Percentiles rank a stretch among this genome's conserved stretches.
Conservation (phyloP, 2,797 vertebrate genomes). For the Channa striata region DNA sequence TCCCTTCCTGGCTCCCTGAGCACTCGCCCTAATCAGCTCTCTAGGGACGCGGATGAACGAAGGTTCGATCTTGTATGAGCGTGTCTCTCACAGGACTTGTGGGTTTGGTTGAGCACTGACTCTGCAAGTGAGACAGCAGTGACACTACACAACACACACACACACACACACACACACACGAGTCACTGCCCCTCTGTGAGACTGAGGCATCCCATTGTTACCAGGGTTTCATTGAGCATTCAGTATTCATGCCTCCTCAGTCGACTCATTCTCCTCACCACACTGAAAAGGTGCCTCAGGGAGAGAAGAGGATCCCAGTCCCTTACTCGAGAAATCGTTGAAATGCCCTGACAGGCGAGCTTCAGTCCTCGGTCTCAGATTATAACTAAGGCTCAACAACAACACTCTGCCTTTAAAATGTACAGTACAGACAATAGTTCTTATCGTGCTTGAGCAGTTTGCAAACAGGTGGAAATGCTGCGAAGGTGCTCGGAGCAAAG, state of each 20-base stretch:
- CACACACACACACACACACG: conserved; percentile 23
- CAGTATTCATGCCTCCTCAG: conserved; percentile 14
- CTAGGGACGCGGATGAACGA: conserved; percentile 8
- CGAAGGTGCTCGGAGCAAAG: conserved; percentile 2
- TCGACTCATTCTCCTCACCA: conserved; percentile 13
- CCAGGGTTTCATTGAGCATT: conserved; percentile 36
- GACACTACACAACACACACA: conserved; percentile 22
- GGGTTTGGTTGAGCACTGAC: conserved; percentile 41
- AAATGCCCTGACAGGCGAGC: conserved; percentile 11
- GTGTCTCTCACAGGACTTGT: conserved; percentile 9
- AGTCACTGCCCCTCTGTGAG: conserved; percentile 7
- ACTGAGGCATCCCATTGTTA: conserved; percentile 35
- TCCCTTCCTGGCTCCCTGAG: conserved; percentile 9
- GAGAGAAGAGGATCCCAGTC: conserved; percentile 12
- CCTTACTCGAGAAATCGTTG: conserved; percentile 38
- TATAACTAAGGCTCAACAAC: not conserved
- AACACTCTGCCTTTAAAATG: not conserved
- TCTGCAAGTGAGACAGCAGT: conserved; percentile 43
- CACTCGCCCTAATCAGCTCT: conserved; percentile 59
- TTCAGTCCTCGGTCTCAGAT: conserved; percentile 16
- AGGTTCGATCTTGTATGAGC: not conserved
- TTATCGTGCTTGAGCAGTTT: not conserved
- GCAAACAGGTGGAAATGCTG: not conserved
- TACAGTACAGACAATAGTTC: not conserved
- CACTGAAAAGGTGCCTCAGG: conserved; percentile 32